Evolutionary conservation across 2,113 vertebrate genomes (phyloP), one percentile per base, ranked within the genome.

Genomic region (Dunckerocampus dactyliophorus): DNA sequence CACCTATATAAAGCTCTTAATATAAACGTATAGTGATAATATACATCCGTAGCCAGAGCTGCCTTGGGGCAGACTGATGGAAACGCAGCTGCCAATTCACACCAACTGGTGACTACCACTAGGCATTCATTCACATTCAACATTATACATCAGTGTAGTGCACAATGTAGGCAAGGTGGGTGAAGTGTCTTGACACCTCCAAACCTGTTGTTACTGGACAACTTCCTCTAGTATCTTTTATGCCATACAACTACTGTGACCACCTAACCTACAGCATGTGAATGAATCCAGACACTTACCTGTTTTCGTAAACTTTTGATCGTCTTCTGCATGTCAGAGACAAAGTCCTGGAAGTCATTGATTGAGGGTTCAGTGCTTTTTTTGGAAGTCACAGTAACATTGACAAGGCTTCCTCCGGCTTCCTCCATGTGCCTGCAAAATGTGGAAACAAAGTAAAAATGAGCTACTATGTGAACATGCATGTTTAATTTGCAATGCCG

Each of bases 221-320:
- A 28, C 24, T 28, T 28, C 24, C 24, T 28, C 24, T 28, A 28
- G 3, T 5, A 4, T 5, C 31, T 34, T 34, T 5, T 34, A 34
- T 8, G 31, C 5, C 31, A 34, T 34, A 34, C 31, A 37, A 12
- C 12, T 24, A 15, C 21, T 3, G 13, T 6, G 49, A 50, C 3
- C 10, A 19, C 16, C 24, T 10, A 37, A 19, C 37, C 9, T 19
- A n/a, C 31, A 39, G 13, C 13, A 20, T 42, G 16, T 54, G 8
- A 10, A n/a, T 3, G 6, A 6, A 34, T 54, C 9, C 2, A 55
- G 31, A 8, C 39, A 56, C 20, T 15, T 43, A 95, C 96, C 93
- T 99, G 95, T 76, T 89, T 93, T 84, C 95, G 93, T 90, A 98
- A 94, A 86, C 92, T 92, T 37, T 89, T 92, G 82, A 99, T 98